Evolutionary conservation across 2,888 invertebrate species (phyloP), one percentile per base, ranked within the genome.

Genomic region (Trichopoda pennipes): DNA sequence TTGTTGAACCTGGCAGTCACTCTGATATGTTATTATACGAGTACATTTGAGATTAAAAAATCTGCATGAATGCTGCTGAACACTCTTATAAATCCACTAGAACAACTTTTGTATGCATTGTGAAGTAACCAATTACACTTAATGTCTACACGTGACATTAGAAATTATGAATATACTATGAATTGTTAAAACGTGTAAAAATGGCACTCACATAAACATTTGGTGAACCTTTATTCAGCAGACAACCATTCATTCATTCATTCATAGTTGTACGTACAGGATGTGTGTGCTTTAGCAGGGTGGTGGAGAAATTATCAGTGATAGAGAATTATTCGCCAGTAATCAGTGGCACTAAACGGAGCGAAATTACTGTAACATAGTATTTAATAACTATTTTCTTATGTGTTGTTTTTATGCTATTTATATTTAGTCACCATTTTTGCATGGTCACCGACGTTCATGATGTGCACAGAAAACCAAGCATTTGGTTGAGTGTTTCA

Each of bases 101-200:
- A 79, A 79, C 60, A 79, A 79, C 79, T 73, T 73, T 73, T 79
- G 60, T 66, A 73, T 79, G 73, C 73, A 79, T 73, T 79, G 60
- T 66, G 66, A 72, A 74, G 73, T 78, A 81, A 81, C 78, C 81
- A 81, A 81, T 81, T 81, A 81, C 78, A 81, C 78, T 81, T 81
- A 81, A 81, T 81, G 81, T 81, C 81, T 81, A 81, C 81, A 81
- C 81, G 81, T 81, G 81, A 81, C 81, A 81, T 81, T 81, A 81
- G 81, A 78, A 81, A 81, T 78, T 81, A 78, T 81, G 81, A 81
- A 81, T 78, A 78, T 81, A 74, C 66, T 78, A 75, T 78, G 81
- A 81, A 74, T 81, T 81, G 81, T 69, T 70, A 69, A 51, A 74
- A 55, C 35, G 68, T 53, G 64, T 51, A 78, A 81, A 55, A 64